Conservation (phyloP, 2,888 invertebrate species). For the Odontomyia ornata region DNA sequence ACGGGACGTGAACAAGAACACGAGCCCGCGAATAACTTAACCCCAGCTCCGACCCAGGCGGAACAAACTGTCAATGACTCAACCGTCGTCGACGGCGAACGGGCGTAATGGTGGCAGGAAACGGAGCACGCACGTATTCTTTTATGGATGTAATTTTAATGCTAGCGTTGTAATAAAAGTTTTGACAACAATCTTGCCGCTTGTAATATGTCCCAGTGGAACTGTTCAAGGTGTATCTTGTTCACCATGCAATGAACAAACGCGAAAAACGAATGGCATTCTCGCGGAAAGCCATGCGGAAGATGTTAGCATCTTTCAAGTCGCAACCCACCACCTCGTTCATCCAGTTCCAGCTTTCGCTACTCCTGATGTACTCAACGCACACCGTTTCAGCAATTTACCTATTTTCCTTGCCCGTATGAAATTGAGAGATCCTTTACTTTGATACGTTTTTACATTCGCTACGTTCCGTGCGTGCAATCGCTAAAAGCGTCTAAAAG, state of each 20-base stretch:
- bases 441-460: constrained; percentile 29
- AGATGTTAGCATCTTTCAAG: not conserved
- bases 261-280: not conserved
- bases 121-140: constrained; percentile 41
- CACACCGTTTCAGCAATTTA: not conserved
- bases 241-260: not conserved
- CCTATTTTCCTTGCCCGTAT: not conserved
- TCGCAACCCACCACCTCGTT: not conserved
- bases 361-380: not conserved
- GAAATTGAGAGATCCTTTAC: constrained; percentile 38
- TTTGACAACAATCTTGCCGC: constrained; percentile 43
- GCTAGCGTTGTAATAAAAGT: constrained; percentile 44
- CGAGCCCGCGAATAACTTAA: constrained; percentile 1
- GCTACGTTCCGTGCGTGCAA: constrained; percentile 40
- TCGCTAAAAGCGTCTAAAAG: not conserved
- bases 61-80: not conserved
- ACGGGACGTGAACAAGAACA: constrained; percentile 17
- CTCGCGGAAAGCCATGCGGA: not conserved
- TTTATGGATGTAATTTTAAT: constrained; percentile 44
- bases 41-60: not conserved
- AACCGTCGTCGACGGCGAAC: not conserved
- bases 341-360: not conserved
- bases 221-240: constrained; percentile 36
- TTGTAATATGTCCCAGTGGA: constrained; percentile 37
- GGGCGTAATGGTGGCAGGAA: not conserved